Evolutionary conservation across 1,140 invertebrate genomes (phyloP), one percentile per base, ranked within the genome.

Genomic region (Pseudomyrmex cubaensis): DNA sequence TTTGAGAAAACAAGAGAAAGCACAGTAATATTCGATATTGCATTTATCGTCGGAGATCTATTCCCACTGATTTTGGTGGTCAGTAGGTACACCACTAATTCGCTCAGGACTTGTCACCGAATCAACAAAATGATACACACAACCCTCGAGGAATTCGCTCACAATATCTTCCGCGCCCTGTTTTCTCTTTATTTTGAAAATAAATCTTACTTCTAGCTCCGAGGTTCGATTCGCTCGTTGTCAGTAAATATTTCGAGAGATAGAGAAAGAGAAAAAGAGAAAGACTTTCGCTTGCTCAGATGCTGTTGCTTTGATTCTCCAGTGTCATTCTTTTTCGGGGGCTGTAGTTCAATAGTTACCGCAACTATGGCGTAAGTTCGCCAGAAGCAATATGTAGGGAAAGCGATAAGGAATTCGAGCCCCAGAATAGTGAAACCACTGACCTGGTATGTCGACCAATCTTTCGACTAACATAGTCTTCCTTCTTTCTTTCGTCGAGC

Each of bases 401-500:
- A 89, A 90, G 80, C 85, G 88, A 91, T 91, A 87, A 87, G 89
- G 85, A 92, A 93, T 91, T 92, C 87, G 87, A 90, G 83, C 72
- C 0, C 5, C 70, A 73, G 88, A 90, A 91, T 89, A 92, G 88
- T 91, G 90, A 90, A 93, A 93, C 90, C 88, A 90, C 85, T 91
- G 92, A 93, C 88, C 92, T 90, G 92, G 85, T 92, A 92, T 90
- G 89, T 72, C 83, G 59, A 70, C 52, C 72, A 56, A 87, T 83
- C 67, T 77, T 83, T 85, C 67, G 52, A 5, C 73, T 50, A 35
- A 56, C 13, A 64, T 83, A 62, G 56, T 25, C 54, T 54, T 46
- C 22, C 57, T 35, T 66, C 54, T 80, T 67, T 74, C 17, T 56
- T 15, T 4, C 9, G 4, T 1, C 15, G 17, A 50, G 1, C 20